Conservation (phyloP, 2,113 vertebrate species). For the Butastur rufipennis region DNA sequence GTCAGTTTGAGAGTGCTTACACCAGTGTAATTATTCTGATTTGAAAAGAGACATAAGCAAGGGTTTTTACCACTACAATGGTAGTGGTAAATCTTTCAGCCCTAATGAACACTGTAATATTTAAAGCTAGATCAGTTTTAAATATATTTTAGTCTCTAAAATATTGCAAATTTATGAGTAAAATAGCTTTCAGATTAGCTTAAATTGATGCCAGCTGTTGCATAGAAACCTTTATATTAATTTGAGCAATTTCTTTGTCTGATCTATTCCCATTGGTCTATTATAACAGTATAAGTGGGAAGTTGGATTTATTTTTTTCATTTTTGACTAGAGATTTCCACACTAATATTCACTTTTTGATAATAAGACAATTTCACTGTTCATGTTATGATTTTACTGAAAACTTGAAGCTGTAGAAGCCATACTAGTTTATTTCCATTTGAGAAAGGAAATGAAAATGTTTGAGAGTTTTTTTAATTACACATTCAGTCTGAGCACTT, state of each 20-base stretch:
- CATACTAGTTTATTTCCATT: not conserved
- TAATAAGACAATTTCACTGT: not conserved
- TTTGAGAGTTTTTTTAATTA: not conserved
- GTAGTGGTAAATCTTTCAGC: not conserved
- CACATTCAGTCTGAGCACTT: not conserved
- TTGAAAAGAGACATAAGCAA: not conserved
- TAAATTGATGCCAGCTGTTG: not conserved
- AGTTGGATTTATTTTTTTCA: not conserved
- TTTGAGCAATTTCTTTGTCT: not conserved
- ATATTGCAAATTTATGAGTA: not conserved
- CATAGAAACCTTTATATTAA: not conserved
- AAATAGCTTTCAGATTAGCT: not conserved
- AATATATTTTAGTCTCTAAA: not conserved
- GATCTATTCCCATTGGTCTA: not conserved
- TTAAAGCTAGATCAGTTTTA: not conserved
- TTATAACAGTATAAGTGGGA: not conserved
- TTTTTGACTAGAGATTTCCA: not conserved
- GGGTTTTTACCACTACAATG: conserved; percentile 4
- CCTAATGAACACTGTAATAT: not conserved
- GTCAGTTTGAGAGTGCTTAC: conserved; percentile 38
- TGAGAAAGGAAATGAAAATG: not conserved
- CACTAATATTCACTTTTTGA: not conserved
- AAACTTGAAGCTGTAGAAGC: not conserved
- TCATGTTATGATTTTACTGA: not conserved
- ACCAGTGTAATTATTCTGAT: conserved; percentile 10